These are phyloP conservation scores for Drosophila subsilvestris DNA, from an alignment of 2,888 invertebrate species.

Conservation along the genomic window DNA sequence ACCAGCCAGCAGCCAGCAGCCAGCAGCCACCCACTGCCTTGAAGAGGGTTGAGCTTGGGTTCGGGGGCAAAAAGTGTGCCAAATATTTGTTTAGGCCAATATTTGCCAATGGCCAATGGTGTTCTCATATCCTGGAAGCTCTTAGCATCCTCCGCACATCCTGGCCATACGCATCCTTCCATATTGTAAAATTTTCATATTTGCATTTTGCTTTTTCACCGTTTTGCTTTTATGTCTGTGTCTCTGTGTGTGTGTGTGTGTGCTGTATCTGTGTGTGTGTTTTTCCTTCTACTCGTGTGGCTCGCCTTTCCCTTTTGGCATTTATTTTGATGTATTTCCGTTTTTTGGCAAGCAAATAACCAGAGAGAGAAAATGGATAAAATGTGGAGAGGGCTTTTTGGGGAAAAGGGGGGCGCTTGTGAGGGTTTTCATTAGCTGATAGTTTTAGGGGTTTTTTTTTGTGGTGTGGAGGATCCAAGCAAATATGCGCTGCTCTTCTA, in stretches of 20 bases:
- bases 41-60: constrained; percentile 34
- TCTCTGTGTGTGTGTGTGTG: neutral
- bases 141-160: constrained; percentile 24
- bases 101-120: constrained; percentile 64
- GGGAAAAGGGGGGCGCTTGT: too few species aligned
- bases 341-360: constrained; percentile 63
- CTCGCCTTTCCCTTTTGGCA: constrained; percentile 42
- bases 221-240: constrained; percentile 28
- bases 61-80: constrained; percentile 58
- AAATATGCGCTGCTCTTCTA: neutral
- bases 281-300: constrained; percentile 7
- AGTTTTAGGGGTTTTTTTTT: constrained; percentile 7
- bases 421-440: constrained; percentile 36
- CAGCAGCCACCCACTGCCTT: too few species aligned
- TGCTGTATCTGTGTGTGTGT: neutral
- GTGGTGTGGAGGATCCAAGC: neutral
- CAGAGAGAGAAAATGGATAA: neutral
- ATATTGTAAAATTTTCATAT: constrained; percentile 49
- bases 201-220: constrained; percentile 63
- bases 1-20: too few species aligned
- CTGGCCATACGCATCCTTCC: constrained; percentile 11
- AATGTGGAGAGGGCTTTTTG: constrained; percentile 31
- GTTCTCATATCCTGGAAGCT: constrained; percentile 29
- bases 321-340: constrained; percentile 76
- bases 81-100: constrained; percentile 72